Evolutionary conservation across 2,113 vertebrate genomes (phyloP).

Genomic region (Urocolius indicus): DNA sequence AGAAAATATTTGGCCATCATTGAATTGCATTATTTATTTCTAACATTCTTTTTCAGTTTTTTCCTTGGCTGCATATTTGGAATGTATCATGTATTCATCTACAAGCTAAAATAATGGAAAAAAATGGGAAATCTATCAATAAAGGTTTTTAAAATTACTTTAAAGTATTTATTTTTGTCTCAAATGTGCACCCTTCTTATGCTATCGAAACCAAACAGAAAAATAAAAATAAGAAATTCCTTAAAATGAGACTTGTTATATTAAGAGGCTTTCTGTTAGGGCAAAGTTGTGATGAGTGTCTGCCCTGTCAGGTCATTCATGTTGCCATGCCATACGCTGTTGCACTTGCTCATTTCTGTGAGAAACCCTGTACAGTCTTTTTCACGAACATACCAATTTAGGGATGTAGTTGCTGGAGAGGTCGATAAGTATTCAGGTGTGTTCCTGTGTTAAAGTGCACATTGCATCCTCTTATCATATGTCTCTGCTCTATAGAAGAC

Average conservation of each 20-base stretch:
- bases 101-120: neutral
- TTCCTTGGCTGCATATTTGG: neutral
- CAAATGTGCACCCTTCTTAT: neutral
- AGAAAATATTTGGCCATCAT: neutral
- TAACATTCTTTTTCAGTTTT: neutral
- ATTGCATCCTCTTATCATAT: neutral
- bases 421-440: neutral
- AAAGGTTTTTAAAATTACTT: neutral
- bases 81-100: neutral
- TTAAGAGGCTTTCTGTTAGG: neutral
- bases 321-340: neutral
- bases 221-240: neutral
- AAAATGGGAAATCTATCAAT: neutral
- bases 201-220: neutral
- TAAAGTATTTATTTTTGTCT: neutral
- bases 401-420: neutral
- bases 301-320: accelerated
- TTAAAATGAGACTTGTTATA: neutral
- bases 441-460: neutral
- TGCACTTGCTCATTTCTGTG: neutral
- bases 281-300: neutral
- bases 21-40: conserved; percentile 3
- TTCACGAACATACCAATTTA: neutral
- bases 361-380: neutral
- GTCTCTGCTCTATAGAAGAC: neutral